Conservation (phyloP, 2,888 invertebrate species). For the Sarcophaga carnaria region DNA sequence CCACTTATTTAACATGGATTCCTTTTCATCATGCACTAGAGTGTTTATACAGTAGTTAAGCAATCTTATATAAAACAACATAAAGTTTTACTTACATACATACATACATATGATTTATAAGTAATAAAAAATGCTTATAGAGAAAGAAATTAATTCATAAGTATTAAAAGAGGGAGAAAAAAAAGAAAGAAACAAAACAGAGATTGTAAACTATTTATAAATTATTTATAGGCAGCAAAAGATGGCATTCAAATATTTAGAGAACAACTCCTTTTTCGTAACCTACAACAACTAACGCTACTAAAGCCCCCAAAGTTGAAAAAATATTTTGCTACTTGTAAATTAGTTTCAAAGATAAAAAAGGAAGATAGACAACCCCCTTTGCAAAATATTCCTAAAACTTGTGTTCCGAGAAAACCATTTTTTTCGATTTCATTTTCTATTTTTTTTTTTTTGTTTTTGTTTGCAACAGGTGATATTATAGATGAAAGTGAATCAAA, state of each 20-base stretch:
- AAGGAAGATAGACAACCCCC: neutral
- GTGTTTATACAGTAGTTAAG: constrained; percentile 61
- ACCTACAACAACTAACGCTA: constrained; percentile 1
- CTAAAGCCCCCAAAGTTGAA: neutral
- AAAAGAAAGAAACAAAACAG: constrained; percentile 4
- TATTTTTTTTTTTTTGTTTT: neutral
- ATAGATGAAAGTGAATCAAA: neutral
- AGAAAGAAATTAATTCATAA: constrained; percentile 53
- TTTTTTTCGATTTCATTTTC: neutral
- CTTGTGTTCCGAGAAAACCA: neutral
- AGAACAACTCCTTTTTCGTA: constrained; percentile 26
- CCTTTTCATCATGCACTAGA: constrained; percentile 62
- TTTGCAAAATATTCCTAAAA: constrained; percentile 40
- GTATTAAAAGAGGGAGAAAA: constrained; percentile 46
- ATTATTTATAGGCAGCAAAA: constrained; percentile 66
- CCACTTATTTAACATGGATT: constrained; percentile 37
- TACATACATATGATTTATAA: constrained; percentile 15
- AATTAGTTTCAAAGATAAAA: constrained; percentile 55
- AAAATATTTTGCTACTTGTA: constrained; percentile 66
- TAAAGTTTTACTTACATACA: constrained; percentile 53
- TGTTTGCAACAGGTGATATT: constrained; percentile 54
- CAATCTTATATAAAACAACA: constrained; percentile 44
- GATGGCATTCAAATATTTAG: constrained; percentile 53
- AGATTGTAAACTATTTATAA: constrained; percentile 61
- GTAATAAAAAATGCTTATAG: constrained; percentile 59